phyloP scores from a whole-genome alignment of 2,888 invertebrate genomes.

The Acleris literana region DNA sequence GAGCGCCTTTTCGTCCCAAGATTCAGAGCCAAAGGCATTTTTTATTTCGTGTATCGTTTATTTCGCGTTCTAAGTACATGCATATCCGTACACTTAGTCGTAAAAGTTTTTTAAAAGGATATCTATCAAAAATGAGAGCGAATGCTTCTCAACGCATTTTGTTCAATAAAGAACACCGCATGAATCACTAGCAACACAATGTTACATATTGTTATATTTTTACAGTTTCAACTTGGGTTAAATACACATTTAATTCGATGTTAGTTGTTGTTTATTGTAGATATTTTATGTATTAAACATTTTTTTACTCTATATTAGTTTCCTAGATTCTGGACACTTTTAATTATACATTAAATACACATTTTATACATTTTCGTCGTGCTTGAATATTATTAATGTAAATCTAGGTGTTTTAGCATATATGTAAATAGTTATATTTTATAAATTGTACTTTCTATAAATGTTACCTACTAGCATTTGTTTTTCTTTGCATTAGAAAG shows the following conservation, averaged over 20 bases:
- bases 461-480: background rate
- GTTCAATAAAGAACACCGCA: conserved; percentile 3
- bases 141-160: too few relatives aligned
- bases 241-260: background rate
- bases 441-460: too few relatives aligned
- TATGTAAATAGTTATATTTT: too few relatives aligned
- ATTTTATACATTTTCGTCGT: conserved; percentile 1
- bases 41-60: too few relatives aligned
- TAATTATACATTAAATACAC: background rate
- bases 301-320: conserved; percentile 1
- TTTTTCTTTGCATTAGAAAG: background rate
- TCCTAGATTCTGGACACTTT: too few relatives aligned
- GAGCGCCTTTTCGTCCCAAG: too few relatives aligned
- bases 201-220: background rate
- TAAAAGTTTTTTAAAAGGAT: too few relatives aligned
- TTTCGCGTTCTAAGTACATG: too few relatives aligned
- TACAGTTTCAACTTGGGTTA: background rate
- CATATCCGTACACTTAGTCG: too few relatives aligned
- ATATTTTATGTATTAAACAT: conserved; percentile 5
- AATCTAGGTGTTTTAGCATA: background rate
- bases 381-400: conserved; percentile 1
- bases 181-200: conserved; percentile 1
- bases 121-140: too few relatives aligned
- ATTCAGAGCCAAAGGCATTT: too few relatives aligned
- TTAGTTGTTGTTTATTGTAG: conserved; percentile 11